A percentile compares a stretch with the other conserved stretches of the same genome.
These are phyloP conservation scores for Amphiprion ocellaris DNA, from an alignment of 2,113 vertebrate genomes.

Conservation along the genomic window DNA sequence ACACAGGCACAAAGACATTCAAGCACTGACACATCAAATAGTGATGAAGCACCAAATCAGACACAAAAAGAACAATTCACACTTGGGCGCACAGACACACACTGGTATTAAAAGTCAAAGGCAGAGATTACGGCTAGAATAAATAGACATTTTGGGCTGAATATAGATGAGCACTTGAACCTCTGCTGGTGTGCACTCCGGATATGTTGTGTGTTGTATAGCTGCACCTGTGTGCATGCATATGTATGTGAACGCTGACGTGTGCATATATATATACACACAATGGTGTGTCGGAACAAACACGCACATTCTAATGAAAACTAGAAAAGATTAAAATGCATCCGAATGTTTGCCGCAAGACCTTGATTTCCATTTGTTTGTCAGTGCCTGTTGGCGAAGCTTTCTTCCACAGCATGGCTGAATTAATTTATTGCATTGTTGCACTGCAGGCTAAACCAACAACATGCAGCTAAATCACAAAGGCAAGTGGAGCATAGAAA, in stretches of 20 bases:
- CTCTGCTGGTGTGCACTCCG: constrained; percentile 16
- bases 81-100: constrained; percentile 34
- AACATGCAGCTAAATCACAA: constrained; percentile 43
- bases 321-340: constrained; percentile 43
- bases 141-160: constrained; percentile 52
- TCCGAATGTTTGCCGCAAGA: constrained; percentile 37
- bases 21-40: constrained; percentile 34
- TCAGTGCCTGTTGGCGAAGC: constrained; percentile 34
- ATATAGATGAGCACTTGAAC: constrained; percentile 54
- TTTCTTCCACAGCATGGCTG: constrained; percentile 33
- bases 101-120: constrained; percentile 49
- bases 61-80: constrained; percentile 48
- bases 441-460: constrained; percentile 29
- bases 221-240: constrained; percentile 35
- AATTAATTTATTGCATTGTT: constrained; percentile 53
- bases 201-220: constrained; percentile 23
- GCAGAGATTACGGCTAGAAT: constrained; percentile 38
- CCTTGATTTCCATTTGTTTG: constrained; percentile 57
- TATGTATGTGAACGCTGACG: not conserved
- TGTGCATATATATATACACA: constrained; percentile 6
- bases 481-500: constrained; percentile 14
- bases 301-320: constrained; percentile 2
- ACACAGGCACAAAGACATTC: constrained; percentile 32
- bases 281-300: not conserved
- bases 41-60: constrained; percentile 31